A percentile compares a stretch with the other conserved stretches of the same genome.
Evolutionary conservation across 2,797 vertebrate genomes (phyloP).

Genomic region (Gorsachius magnificus): DNA sequence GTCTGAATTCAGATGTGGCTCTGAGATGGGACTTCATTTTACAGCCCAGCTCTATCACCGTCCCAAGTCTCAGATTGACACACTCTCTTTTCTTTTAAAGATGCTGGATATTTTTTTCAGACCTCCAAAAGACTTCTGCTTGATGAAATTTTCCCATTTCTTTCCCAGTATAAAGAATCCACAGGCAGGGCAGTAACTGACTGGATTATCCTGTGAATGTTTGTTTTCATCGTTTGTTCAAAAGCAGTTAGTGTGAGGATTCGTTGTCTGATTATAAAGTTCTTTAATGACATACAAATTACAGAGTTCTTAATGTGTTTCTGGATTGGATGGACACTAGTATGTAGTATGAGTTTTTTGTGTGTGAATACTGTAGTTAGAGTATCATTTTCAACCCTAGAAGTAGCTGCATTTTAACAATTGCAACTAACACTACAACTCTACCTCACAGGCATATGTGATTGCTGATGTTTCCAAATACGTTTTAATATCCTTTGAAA

Average conservation of each 20-base stretch:
- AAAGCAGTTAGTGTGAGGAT: background rate
- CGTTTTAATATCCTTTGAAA: conserved; percentile 30
- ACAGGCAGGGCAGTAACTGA: background rate
- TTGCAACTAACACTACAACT: background rate
- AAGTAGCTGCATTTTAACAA: background rate
- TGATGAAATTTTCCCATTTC: background rate
- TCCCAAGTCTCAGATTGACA: background rate
- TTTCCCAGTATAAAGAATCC: background rate
- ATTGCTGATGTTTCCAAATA: conserved; percentile 9
- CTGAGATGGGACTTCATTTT: background rate
- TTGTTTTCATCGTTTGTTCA: background rate
- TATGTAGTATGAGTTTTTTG: background rate
- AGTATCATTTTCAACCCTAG: background rate
- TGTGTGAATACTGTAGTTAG: background rate
- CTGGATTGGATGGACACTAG: background rate
- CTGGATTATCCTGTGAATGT: background rate
- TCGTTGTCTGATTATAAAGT: background rate
- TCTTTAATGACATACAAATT: background rate
- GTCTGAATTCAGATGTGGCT: background rate
- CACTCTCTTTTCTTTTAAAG: background rate
- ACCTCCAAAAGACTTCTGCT: background rate
- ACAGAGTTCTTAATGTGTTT: background rate
- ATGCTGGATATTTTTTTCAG: background rate
- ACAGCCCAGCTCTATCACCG: background rate
- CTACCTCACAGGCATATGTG: background rate